Conservation (phyloP, 2,113 vertebrate species). For the Atrichornis clamosus region DNA sequence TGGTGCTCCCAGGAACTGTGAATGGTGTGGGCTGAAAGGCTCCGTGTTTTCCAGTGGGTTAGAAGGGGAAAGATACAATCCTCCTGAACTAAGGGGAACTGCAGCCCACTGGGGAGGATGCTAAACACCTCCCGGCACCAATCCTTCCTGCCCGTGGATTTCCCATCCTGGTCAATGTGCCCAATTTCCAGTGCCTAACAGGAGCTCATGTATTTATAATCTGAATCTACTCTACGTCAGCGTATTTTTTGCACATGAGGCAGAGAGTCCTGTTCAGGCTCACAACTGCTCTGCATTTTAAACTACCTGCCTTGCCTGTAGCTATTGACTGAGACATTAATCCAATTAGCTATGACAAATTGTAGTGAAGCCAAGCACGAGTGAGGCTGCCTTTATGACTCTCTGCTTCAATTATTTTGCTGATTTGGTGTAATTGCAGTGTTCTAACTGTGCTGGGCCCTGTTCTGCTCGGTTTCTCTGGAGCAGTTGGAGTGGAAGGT, state of each 20-base stretch:
- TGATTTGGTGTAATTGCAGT: constrained; percentile 8
- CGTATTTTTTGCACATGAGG: background rate
- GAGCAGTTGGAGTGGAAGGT: background rate
- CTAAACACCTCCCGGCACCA: background rate
- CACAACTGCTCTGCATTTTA: background rate
- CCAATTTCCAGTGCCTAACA: background rate
- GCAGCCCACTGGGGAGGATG: background rate
- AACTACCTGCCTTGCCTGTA: constrained; percentile 22
- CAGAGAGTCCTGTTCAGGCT: background rate
- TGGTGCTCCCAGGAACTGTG: background rate
- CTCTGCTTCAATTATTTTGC: background rate
- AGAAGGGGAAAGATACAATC: background rate
- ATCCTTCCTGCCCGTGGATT: background rate
- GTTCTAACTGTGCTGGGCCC: background rate
- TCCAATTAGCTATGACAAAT: constrained; percentile 1
- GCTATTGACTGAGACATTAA: background rate
- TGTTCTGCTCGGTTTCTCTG: background rate
- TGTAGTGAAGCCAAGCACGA: background rate
- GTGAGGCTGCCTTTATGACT: constrained; percentile 2
- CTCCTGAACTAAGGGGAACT: background rate
- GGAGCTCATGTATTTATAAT: background rate
- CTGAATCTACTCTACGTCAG: background rate
- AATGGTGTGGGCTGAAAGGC: background rate
- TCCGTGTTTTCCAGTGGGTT: background rate
- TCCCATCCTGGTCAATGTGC: background rate